Evolutionary conservation across 2,113 vertebrate species (phyloP).

Genomic region (Phalacrocorax carbo): DNA sequence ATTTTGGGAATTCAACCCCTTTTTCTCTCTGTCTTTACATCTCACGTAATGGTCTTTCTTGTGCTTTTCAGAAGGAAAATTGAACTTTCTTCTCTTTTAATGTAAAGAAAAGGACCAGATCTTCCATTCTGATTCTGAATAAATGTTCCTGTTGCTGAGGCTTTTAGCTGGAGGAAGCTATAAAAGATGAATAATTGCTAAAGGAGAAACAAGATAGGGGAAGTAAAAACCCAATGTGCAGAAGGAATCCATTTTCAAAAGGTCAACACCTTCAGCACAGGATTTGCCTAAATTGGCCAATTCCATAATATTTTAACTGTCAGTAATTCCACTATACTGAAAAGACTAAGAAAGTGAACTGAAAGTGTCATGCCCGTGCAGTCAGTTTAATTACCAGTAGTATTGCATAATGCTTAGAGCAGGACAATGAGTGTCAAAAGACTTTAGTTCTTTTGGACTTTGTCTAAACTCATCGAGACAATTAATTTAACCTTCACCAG

Average conservation of each 20-base stretch:
- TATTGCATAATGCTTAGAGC: neutral
- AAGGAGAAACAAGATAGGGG: slow-evolving; percentile 46
- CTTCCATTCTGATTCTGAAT: slow-evolving; percentile 56
- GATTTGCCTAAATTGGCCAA: slow-evolving; percentile 39
- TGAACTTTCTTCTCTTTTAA: slow-evolving; percentile 62
- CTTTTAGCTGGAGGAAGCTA: slow-evolving; percentile 54
- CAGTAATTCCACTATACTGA: neutral
- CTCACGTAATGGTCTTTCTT: slow-evolving; percentile 57
- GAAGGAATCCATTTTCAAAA: slow-evolving; percentile 53
- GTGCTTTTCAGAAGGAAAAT: slow-evolving; percentile 59
- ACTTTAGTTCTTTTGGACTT: neutral
- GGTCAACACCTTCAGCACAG: slow-evolving; percentile 34
- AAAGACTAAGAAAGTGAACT: neutral
- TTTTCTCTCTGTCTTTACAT: slow-evolving; percentile 56
- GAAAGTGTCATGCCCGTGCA: neutral
- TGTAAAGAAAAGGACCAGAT: slow-evolving; percentile 55
- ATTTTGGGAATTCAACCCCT: slow-evolving; percentile 58
- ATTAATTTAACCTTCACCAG: neutral
- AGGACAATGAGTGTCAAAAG: neutral
- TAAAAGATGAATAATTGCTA: slow-evolving; percentile 62
- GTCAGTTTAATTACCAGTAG: neutral
- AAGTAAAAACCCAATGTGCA: slow-evolving; percentile 13
- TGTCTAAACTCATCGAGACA: neutral
- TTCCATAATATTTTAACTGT: slow-evolving; percentile 32
- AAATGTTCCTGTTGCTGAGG: slow-evolving; percentile 33